These are phyloP conservation scores for Drosophila orena DNA, from an alignment of 1,140 invertebrate species.

Conservation along the genomic window DNA sequence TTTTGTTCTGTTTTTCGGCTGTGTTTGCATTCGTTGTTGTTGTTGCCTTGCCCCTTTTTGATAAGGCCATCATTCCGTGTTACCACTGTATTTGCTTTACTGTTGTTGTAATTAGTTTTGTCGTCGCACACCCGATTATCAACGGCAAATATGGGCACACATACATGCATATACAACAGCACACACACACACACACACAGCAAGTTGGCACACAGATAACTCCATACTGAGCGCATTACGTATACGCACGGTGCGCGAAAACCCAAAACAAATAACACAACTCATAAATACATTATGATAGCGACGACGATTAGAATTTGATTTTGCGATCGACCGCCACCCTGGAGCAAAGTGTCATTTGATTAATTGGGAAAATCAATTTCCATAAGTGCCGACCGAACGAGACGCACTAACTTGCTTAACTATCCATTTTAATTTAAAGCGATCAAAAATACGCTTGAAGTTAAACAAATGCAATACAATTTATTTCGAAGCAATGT, in stretches of 20 bases:
- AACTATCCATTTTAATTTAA: too few relatives aligned
- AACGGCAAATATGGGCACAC: slow-evolving; percentile 25
- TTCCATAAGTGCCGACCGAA: background rate
- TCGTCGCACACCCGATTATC: slow-evolving; percentile 50
- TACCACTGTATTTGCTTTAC: slow-evolving; percentile 33
- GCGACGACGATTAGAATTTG: slow-evolving; percentile 67
- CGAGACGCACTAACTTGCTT: background rate
- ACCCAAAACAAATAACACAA: slow-evolving; percentile 19
- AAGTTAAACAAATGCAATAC: too few relatives aligned
- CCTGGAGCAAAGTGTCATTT: slow-evolving; percentile 31
- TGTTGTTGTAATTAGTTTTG: slow-evolving; percentile 58
- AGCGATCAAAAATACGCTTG: too few relatives aligned
- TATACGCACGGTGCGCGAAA: slow-evolving; percentile 19
- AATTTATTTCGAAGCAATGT: too few relatives aligned
- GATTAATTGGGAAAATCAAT: background rate
- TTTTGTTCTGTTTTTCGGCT: slow-evolving; percentile 14
- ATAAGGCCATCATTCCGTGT: slow-evolving; percentile 21
- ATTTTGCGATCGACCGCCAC: slow-evolving; percentile 54
- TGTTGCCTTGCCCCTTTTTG: slow-evolving; percentile 8
- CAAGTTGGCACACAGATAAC: background rate
- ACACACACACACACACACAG: background rate
- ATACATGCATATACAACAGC: slow-evolving; percentile 9
- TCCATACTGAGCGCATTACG: slow-evolving; percentile 15
- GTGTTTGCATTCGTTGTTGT: slow-evolving; percentile 3
- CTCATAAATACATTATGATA: slow-evolving; percentile 78